These are phyloP conservation scores for Leucoma salicis DNA, from an alignment of 2,888 invertebrate species.

Conservation along the genomic window DNA sequence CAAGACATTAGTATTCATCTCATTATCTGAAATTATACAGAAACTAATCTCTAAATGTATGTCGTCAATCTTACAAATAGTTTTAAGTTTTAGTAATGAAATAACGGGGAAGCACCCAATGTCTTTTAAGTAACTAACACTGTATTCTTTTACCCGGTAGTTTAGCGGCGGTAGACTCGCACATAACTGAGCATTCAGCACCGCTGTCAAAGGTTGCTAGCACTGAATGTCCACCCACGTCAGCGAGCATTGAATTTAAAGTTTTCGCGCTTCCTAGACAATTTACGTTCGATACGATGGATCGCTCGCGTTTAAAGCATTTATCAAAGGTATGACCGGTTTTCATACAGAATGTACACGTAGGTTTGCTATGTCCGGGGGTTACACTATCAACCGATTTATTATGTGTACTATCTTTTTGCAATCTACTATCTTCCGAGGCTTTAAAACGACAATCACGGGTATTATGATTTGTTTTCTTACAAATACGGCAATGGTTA, in stretches of 20 bases:
- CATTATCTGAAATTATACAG: constrained; percentile 1
- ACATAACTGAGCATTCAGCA: not conserved
- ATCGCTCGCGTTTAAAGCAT: not conserved
- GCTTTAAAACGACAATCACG: not conserved
- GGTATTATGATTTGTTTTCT: not conserved
- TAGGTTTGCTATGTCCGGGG: not conserved
- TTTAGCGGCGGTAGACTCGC: not conserved
- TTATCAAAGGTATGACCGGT: constrained; percentile 1
- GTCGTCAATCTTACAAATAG: not conserved
- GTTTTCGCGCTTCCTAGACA: not conserved
- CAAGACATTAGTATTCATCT: constrained; percentile 9
- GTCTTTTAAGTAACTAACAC: not conserved
- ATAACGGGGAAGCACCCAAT: constrained; percentile 1
- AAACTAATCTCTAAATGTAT: not conserved
- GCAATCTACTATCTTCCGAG: too few relatives aligned
- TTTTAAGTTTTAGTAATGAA: not conserved
- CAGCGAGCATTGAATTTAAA: not conserved
- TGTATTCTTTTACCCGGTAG: not conserved
- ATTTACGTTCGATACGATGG: not conserved
- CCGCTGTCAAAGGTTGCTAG: not conserved
- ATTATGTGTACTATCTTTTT: not conserved
- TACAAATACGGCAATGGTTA: not conserved
- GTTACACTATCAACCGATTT: too few relatives aligned
- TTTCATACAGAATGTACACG: not conserved
- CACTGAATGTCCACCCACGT: not conserved